Percentiles rank a stretch among this genome's conserved stretches.
These are phyloP conservation scores for Portunus trituberculatus DNA, from an alignment of 1,140 invertebrate species.

Conservation along the genomic window DNA sequence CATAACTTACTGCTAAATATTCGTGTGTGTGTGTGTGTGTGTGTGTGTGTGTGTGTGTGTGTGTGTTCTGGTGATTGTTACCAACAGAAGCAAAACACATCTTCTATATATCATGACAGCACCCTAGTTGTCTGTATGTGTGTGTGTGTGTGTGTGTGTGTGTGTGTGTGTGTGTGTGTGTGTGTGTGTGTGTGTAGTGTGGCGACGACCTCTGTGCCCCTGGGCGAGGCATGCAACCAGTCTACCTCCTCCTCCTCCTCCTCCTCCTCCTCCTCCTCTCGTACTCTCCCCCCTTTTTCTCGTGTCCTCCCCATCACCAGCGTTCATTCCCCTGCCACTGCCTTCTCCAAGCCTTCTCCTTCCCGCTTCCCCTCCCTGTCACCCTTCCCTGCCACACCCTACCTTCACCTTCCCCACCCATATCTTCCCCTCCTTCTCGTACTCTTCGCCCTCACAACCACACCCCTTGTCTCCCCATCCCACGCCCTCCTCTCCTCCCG, in stretches of 20 bases:
- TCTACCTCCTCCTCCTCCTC: neutral
- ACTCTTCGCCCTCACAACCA: neutral
- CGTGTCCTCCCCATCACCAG: neutral
- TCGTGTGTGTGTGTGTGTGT: too few species aligned
- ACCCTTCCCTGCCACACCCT: too few species aligned
- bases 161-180: slow-evolving; percentile 2
- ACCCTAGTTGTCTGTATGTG: neutral
- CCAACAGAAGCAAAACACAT: too few species aligned
- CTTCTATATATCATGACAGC: too few species aligned
- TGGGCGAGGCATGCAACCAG: neutral
- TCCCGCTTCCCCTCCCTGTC: too few species aligned
- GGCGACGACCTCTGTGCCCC: neutral
- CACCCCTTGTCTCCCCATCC: neutral
- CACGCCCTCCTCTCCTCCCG: neutral
- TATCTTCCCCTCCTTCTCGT: neutral
- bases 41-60: too few species aligned
- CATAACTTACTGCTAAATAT: too few species aligned
- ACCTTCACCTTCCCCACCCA: too few species aligned
- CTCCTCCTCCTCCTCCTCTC: neutral
- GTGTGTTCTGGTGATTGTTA: too few species aligned
- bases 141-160: slow-evolving; percentile 20
- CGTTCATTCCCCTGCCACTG: neutral
- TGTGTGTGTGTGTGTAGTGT: too few species aligned
- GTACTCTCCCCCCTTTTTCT: neutral
- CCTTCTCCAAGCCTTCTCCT: neutral